Evolutionary conservation across 1,140 invertebrate species (phyloP), one percentile per base, ranked within the genome.

Genomic region (Catajapyx aquilonaris): DNA sequence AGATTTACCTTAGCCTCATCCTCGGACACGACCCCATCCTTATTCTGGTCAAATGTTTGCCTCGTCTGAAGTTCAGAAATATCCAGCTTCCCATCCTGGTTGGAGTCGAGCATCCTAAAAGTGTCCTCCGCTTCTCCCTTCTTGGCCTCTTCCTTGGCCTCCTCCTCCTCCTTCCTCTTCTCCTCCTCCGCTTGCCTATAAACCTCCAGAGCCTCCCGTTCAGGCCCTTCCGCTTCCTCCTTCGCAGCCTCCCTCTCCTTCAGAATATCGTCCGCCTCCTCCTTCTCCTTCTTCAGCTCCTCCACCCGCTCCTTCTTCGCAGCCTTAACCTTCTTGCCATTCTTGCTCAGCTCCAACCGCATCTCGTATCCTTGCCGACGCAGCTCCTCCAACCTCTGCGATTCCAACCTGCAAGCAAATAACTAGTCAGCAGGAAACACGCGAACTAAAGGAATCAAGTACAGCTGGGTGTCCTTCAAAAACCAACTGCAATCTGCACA

Each of bases 21-120:
- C 36, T 84, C 75, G 30, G 73, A 68, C 32, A 88, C 81, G 39
- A 68, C 64, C 5, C 87, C 86, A 66, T 96, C 78, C 40, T 71
- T 70, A 59, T 95, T 77, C 44, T 72, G 74, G 60, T 95, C 90
- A 64, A 95, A 86, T 30, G 69, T 72, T 48, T 64, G 60, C 43
- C 73, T 68, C 4, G 69, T 64, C 59, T 77, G 73, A 9, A 97
- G 55, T 60, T 96, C 91, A 34, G 65, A 61, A 25, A 77, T 50
- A 42, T 76, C 70, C 30, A 94, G 54, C 36, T 74, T 69, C 37
- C 68, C 72, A 61, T 87, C 81, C 38, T 63, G 52, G 60, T 91
- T 76, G 7, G 69, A 66, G 60, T 91, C 85, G 44, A 79, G 65
- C 31, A 66, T 62, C 16, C 61, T 61, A 52, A 91, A 93, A 38